These are phyloP conservation scores for Chelonus insularis DNA, from an alignment of 1,140 invertebrate genomes.

Conservation along the genomic window DNA sequence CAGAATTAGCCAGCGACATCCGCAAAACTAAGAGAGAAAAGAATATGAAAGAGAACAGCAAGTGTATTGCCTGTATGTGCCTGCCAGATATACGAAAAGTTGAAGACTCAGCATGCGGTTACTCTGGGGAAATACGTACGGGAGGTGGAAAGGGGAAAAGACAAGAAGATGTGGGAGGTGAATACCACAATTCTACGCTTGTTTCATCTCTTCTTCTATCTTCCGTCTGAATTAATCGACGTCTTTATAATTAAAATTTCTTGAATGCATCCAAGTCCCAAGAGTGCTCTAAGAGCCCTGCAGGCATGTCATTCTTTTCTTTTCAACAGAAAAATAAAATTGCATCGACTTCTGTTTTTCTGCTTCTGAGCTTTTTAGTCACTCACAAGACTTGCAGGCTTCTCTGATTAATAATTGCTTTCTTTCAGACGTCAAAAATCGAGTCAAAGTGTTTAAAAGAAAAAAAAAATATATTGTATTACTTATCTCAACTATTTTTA, in stretches of 20 bases:
- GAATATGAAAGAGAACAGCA: background rate
- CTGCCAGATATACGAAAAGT: slow-evolving; percentile 9
- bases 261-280: slow-evolving; percentile 10
- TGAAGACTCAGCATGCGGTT: background rate
- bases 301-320: background rate
- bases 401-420: too few relatives aligned
- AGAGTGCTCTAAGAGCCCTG: background rate
- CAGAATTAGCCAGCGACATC: slow-evolving; percentile 1
- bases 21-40: background rate
- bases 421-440: too few relatives aligned
- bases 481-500: too few relatives aligned
- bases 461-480: too few relatives aligned
- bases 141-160: background rate
- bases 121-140: background rate
- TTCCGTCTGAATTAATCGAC: slow-evolving; percentile 18
- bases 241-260: slow-evolving; percentile 22
- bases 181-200: background rate
- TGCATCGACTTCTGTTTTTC: too few relatives aligned
- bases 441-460: too few relatives aligned
- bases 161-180: background rate
- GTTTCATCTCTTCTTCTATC: too few relatives aligned
- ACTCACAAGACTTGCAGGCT: too few relatives aligned
- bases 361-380: too few relatives aligned
- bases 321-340: too few relatives aligned
- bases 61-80: background rate